Evolutionary conservation across 2,888 invertebrate species (phyloP).

Genomic region (Saturnia pavonia): DNA sequence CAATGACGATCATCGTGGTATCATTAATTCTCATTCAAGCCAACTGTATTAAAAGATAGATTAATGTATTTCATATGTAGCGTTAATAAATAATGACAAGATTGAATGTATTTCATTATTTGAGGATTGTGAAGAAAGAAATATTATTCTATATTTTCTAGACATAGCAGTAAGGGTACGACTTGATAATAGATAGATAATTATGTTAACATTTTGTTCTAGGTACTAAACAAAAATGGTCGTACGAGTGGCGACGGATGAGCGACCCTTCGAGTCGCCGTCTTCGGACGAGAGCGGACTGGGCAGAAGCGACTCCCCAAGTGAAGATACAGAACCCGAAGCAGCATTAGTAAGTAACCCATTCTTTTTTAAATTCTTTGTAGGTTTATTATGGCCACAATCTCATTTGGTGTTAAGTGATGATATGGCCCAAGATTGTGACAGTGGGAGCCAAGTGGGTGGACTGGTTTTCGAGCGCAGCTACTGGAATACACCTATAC

Average conservation of each 20-base stretch:
- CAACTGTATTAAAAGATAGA: no score
- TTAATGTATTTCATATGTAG: no score
- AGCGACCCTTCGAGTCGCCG: conserved; percentile 71
- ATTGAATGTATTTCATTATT: not conserved
- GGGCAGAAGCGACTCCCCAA: conserved; percentile 68
- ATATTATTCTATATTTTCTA: not conserved
- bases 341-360: conserved; percentile 66
- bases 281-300: conserved; percentile 75
- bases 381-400: not conserved
- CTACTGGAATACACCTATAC: no score
- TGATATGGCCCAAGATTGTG: no score
- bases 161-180: not conserved
- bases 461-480: no score
- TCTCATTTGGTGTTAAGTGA: no score
- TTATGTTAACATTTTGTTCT: conserved; percentile 21
- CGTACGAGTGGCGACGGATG: conserved; percentile 68
- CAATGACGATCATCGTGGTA: no score
- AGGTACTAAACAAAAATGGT: conserved; percentile 60
- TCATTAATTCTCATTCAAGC: no score
- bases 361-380: not conserved
- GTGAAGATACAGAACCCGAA: conserved; percentile 68
- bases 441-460: no score
- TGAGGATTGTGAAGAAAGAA: not conserved
- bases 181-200: not conserved
- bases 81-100: not conserved